Conservation (phyloP, 2,113 vertebrate genomes). For the Brachypodius melanocephalos region DNA sequence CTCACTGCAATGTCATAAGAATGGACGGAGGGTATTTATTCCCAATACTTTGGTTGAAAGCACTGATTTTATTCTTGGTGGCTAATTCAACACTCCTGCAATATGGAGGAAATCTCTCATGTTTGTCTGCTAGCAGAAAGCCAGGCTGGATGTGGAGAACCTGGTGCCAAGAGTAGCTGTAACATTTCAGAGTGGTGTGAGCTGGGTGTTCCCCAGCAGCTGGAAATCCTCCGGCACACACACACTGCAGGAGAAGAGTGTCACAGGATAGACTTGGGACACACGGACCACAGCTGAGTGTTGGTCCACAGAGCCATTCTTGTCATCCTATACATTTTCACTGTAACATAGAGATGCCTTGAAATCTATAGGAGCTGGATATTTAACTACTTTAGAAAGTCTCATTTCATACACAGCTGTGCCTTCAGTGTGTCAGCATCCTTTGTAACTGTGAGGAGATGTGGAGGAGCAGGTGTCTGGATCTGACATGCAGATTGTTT, state of each 20-base stretch:
- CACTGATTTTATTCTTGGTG: background rate
- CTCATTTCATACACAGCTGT: background rate
- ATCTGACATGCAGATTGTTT: background rate
- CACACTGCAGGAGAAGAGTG: rapidly evolving
- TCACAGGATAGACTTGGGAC: background rate
- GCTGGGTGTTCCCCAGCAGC: background rate
- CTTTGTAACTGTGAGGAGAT: background rate
- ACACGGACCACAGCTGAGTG: background rate
- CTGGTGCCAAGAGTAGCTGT: background rate
- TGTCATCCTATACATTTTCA: background rate
- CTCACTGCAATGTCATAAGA: background rate
- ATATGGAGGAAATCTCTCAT: background rate
- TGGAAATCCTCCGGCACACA: background rate
- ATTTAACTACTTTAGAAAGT: background rate
- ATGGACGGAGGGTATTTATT: background rate
- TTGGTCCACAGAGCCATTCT: background rate
- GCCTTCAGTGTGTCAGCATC: background rate
- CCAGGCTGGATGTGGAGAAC: background rate
- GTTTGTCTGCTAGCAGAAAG: background rate
- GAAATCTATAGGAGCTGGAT: background rate
- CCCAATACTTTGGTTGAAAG: background rate
- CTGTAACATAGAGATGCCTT: background rate
- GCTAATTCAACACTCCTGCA: background rate
- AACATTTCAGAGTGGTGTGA: background rate
- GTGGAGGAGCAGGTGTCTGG: background rate